These are phyloP conservation scores for Trachurus trachurus DNA, from an alignment of 2,797 vertebrate genomes.

Conservation along the genomic window DNA sequence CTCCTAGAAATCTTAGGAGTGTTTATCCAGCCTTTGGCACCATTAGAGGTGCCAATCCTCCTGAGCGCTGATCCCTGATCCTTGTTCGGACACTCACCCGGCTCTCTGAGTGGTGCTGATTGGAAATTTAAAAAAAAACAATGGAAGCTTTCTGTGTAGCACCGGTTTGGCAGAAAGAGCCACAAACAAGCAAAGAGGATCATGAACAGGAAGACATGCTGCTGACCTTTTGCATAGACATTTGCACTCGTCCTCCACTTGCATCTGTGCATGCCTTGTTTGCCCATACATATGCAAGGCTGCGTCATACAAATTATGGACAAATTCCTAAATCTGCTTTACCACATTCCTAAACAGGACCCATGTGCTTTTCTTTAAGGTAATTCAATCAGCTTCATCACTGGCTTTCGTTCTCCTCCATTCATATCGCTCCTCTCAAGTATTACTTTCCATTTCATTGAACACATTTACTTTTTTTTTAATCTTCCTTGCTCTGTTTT, in stretches of 20 bases:
- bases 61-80: conserved; percentile 61
- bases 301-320: conserved; percentile 11
- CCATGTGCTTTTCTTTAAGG: conserved; percentile 54
- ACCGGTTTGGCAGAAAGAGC: conserved; percentile 29
- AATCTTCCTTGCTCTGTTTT: too few relatives aligned
- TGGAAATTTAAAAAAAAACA: conserved; percentile 45
- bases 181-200: conserved; percentile 58
- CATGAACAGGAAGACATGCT: conserved; percentile 11
- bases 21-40: conserved; percentile 73
- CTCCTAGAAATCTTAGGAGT: conserved; percentile 59
- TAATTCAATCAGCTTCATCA: conserved; percentile 35
- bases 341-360: conserved; percentile 27
- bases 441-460: conserved; percentile 13
- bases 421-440: conserved; percentile 13
- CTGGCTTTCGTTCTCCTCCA: conserved; percentile 9
- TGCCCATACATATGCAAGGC: conserved; percentile 1
- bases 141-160: conserved; percentile 57
- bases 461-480: conserved; percentile 19
- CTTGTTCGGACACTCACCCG: conserved; percentile 56
- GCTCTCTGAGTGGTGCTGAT: conserved; percentile 35
- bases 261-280: background rate
- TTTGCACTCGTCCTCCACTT: background rate
- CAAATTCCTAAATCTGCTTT: conserved; percentile 55
- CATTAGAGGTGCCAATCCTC: conserved; percentile 61
- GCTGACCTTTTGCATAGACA: background rate